A percentile compares a stretch with the other conserved stretches of the same genome.
Conservation (phyloP, 2,113 vertebrate genomes). For the Amblyopsis rosae region DNA sequence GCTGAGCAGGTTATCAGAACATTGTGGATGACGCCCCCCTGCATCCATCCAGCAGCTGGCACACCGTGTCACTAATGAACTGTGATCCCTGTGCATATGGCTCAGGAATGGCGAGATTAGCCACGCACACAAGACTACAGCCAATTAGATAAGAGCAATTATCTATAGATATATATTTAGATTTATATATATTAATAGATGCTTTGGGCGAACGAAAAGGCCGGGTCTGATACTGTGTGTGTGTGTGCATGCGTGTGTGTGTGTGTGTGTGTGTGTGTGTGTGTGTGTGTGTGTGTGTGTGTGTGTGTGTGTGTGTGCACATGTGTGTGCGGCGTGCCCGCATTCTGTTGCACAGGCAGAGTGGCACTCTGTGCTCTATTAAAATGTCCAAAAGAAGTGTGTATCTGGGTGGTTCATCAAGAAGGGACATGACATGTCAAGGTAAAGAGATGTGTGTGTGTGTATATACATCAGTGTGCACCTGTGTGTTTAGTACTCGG, state of each 20-base stretch:
- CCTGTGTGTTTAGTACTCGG: constrained; percentile 1
- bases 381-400: constrained; percentile 44
- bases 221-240: constrained; percentile 18
- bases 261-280: constrained; percentile 11
- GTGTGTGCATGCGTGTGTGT: not conserved
- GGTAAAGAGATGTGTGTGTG: constrained; percentile 15
- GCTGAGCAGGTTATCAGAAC: not conserved
- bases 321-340: constrained; percentile 14
- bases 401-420: constrained; percentile 33
- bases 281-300: constrained; percentile 18
- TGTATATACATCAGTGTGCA: too few relatives aligned
- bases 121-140: constrained; percentile 15
- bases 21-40: constrained; percentile 1
- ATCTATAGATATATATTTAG: too few relatives aligned
- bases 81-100: constrained; percentile 3
- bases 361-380: constrained; percentile 45
- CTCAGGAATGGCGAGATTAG: constrained; percentile 26
- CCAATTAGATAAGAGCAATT: constrained; percentile 52
- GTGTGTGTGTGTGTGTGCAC: constrained; percentile 6
- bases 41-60: constrained; percentile 33
- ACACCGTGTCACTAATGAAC: constrained; percentile 16
- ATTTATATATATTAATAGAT: constrained; percentile 5
- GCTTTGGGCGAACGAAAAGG: constrained; percentile 26
- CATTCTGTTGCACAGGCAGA: too few relatives aligned
- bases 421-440: not conserved